Evolutionary conservation across 2,113 vertebrate genomes (phyloP), one percentile per base, ranked within the genome.

Genomic region (Phainopepla nitens): DNA sequence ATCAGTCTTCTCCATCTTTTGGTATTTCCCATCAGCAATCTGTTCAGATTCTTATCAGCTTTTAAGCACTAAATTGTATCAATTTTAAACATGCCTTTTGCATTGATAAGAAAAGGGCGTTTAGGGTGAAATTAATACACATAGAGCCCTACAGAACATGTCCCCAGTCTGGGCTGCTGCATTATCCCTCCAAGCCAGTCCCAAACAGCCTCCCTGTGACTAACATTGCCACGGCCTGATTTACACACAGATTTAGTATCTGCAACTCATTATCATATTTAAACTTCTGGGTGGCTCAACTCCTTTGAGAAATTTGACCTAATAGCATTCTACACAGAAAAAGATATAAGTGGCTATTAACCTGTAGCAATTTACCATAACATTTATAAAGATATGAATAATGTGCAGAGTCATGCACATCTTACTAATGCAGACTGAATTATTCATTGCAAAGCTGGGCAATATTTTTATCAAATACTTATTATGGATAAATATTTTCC

Each of bases 391-490:
- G 60, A 71, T 27, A 72, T 9, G 49, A 93, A 89, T 78, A 72
- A 89, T 19, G 28, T 94, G 88, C 76, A 72, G 18, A 87, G 76
- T 93, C 95, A 96, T 4, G 13, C 41, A 41, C 29, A 0, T 23
- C 53, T 68, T 84, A 69, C 82, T 95, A 93, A 96, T 81, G 71
- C 65, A 75, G 82, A 57, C 61, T 73, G 88, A 93, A 95, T 94
- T 93, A 96, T 93, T 96, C 79, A 95, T 89, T 75, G 72, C 69
- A 94, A 93, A 92, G 54, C 57, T 76, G 72, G 44, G 72, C 53
- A 89, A 68, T 69, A 78, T 76, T 91, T 95, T 96, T 81, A 91
- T 87, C 45, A 72, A 90, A 90, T 62, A 64, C 88, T 95, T 90
- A 90, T 64, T 78, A 92, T 13, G 53, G 65, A 81, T 83, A 93